Evolutionary conservation across 2,113 vertebrate genomes (phyloP).

Genomic region (Tragelaphus buxtoni): DNA sequence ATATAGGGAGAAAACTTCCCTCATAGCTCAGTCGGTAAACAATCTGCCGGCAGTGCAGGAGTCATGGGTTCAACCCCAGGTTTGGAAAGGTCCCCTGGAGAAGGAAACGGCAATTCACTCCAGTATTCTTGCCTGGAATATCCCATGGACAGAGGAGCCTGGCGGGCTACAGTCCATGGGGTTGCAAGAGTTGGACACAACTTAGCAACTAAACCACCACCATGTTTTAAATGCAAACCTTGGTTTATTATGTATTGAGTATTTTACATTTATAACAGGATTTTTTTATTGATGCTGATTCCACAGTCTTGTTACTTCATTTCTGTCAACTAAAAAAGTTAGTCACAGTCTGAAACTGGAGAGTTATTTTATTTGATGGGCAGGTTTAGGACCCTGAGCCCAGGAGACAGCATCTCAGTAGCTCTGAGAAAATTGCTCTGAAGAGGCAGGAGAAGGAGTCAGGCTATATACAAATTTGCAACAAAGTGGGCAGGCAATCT

Average conservation of each 20-base stretch:
- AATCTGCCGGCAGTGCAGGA: not conserved
- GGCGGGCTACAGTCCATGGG: not conserved
- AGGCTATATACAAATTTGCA: not conserved
- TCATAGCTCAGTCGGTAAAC: not conserved
- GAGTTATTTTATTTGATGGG: not conserved
- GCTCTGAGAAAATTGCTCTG: not conserved
- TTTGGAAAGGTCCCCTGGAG: not conserved
- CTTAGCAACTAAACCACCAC: not conserved
- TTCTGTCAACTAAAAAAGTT: not conserved
- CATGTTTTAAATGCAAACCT: conserved; percentile 22
- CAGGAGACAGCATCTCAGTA: not conserved
- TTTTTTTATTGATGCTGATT: not conserved
- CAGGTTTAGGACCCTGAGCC: not conserved
- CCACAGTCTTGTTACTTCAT: not conserved
- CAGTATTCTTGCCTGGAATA: not conserved
- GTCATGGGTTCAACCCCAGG: not conserved
- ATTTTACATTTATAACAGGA: not conserved
- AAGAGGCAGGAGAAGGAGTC: not conserved
- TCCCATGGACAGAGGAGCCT: not conserved
- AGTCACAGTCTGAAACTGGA: not conserved
- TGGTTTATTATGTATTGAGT: not conserved
- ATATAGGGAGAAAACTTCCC: not conserved
- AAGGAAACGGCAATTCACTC: not conserved
- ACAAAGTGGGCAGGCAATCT: not conserved
- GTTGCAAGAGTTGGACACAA: not conserved